These are phyloP conservation scores for Drosophila lutescens DNA, from an alignment of 2,888 invertebrate genomes.

Conservation along the genomic window DNA sequence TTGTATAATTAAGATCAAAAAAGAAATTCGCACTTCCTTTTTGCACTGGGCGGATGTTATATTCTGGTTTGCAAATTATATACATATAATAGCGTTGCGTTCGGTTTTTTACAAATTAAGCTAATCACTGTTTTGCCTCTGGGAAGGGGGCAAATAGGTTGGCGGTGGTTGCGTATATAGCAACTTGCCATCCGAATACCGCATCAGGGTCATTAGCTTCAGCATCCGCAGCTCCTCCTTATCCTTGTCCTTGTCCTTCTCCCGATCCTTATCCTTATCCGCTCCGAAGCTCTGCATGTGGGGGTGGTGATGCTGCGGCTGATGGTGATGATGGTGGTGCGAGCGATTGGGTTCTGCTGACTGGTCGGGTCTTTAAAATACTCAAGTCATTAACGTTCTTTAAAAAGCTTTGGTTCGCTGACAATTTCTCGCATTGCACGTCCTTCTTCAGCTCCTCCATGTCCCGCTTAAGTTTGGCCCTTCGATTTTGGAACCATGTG, in stretches of 20 bases:
- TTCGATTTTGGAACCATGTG: conserved; percentile 97
- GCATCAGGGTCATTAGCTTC: conserved; percentile 83
- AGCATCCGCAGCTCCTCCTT: conserved; percentile 83
- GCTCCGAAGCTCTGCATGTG: conserved; percentile 34
- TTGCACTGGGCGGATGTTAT: conserved; percentile 9
- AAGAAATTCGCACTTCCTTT: not conserved
- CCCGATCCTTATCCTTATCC: conserved; percentile 28
- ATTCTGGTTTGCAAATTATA: conserved; percentile 60
- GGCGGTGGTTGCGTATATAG: conserved; percentile 49
- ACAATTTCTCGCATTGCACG: conserved; percentile 95
- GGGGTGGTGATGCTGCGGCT: conserved; percentile 21
- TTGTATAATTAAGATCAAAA: conserved; percentile 46
- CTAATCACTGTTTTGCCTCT: conserved; percentile 48
- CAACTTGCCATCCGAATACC: conserved; percentile 78
- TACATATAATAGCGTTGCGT: conserved; percentile 19
- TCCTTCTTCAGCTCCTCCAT: conserved; percentile 99
- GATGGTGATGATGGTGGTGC: conserved; percentile 40
- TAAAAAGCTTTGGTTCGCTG: conserved; percentile 94
- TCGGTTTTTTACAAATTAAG: conserved; percentile 56
- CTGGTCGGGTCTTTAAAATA: conserved; percentile 94
- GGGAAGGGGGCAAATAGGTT: conserved; percentile 11
- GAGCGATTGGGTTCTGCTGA: conserved; percentile 83
- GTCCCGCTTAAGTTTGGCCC: conserved; percentile 97
- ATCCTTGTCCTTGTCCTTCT: conserved; percentile 71
- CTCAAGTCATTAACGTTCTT: conserved; percentile 96